Evolutionary conservation across 2,113 vertebrate genomes (phyloP).

Genomic region (Pseudopodoces humilis): DNA sequence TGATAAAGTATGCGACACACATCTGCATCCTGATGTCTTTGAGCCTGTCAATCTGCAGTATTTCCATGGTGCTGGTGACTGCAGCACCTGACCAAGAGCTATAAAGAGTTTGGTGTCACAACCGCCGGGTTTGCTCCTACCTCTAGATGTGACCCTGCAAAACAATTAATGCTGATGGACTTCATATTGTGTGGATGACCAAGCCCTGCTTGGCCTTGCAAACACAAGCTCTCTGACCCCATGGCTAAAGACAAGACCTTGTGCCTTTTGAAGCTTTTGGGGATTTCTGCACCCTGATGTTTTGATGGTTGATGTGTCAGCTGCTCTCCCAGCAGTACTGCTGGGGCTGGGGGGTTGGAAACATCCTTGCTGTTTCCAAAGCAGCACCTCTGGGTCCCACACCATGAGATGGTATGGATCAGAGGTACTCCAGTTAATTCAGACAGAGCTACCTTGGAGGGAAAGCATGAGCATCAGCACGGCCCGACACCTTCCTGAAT

Average conservation of each 20-base stretch:
- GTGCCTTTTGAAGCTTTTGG: not conserved
- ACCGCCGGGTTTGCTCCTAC: accelerated
- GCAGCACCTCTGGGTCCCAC: not conserved
- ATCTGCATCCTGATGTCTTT: not conserved
- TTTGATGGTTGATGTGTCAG: not conserved
- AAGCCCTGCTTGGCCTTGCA: not conserved
- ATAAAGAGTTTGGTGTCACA: not conserved
- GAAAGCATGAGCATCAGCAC: accelerated
- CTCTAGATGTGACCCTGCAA: not conserved
- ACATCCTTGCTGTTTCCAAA: accelerated
- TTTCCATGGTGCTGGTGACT: not conserved
- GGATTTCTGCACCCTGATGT: accelerated
- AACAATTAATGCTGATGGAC: not conserved
- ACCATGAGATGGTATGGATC: too few relatives aligned
- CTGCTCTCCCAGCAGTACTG: not conserved
- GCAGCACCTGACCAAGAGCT: not conserved
- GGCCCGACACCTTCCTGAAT: accelerated
- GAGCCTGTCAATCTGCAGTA: not conserved
- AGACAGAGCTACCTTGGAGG: not conserved
- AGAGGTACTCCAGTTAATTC: not conserved
- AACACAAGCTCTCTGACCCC: not conserved
- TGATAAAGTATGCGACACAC: not conserved
- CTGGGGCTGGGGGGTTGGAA: not conserved
- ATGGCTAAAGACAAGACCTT: not conserved
- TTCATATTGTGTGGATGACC: not conserved